phyloP scores from a whole-genome alignment of 1,140 invertebrate genomes.

The Drosophila jambulina region DNA sequence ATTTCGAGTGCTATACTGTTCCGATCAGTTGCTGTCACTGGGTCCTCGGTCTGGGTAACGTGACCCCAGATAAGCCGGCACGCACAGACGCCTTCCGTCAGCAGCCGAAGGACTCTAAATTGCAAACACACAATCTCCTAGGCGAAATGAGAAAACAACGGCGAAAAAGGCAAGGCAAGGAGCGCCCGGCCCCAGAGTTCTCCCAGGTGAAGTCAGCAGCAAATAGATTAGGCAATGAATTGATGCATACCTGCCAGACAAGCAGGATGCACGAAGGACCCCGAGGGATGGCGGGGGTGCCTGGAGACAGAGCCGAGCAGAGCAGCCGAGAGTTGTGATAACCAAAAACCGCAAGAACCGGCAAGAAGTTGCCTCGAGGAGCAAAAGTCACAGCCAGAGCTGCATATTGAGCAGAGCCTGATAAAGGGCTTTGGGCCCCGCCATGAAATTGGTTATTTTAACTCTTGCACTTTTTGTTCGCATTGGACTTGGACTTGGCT shows the following conservation, averaged over 20 bases:
- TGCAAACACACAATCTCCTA: constrained; percentile 45
- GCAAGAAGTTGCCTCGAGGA: constrained; percentile 62
- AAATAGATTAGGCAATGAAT: constrained; percentile 82
- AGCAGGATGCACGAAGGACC: constrained; percentile 16
- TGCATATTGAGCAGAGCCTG: constrained; percentile 79
- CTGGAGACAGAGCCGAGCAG: constrained; percentile 2
- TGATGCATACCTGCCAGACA: constrained; percentile 79
- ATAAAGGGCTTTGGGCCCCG: constrained; percentile 70
- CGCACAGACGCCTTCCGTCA: constrained; percentile 74
- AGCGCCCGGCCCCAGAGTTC: background rate
- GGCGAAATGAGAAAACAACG: constrained; percentile 30
- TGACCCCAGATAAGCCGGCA: constrained; percentile 65
- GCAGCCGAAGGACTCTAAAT: constrained; percentile 74
- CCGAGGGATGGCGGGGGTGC: background rate
- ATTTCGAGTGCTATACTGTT: constrained; percentile 4
- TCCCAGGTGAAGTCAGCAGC: constrained; percentile 60
- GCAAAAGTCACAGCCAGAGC: constrained; percentile 51
- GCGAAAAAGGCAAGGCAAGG: constrained; percentile 8
- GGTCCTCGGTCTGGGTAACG: constrained; percentile 21
- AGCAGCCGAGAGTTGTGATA: constrained; percentile 71
- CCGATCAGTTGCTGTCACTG: constrained; percentile 20
- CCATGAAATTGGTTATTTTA: constrained; percentile 72
- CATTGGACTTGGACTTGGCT: constrained; percentile 46
- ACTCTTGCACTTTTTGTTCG: constrained; percentile 44
- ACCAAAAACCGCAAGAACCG: constrained; percentile 66